Evolutionary conservation across 1,140 invertebrate species (phyloP).

Genomic region (Brachystomella parvula): DNA sequence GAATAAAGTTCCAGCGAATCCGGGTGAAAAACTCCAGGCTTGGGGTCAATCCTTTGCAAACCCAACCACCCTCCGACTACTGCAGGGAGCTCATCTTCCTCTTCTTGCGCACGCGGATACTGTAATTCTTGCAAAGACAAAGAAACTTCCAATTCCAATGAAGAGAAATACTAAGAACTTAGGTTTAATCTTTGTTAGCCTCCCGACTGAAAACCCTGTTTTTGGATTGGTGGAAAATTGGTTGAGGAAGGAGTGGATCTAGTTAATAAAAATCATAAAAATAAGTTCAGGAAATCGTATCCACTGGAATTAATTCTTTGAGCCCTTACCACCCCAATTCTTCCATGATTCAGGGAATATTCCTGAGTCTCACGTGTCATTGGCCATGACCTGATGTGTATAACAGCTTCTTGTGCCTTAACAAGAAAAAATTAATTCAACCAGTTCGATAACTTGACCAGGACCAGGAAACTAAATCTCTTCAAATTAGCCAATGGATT

Average conservation of each 20-base stretch:
- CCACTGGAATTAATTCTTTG: too few species aligned
- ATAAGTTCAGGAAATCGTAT: neutral
- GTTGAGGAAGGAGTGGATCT: neutral
- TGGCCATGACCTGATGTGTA: slow-evolving; percentile 34
- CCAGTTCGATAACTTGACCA: neutral
- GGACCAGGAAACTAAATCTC: neutral
- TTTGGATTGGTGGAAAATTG: neutral
- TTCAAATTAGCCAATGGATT: neutral
- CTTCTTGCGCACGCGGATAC: too few species aligned
- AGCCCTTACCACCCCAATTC: slow-evolving; percentile 31
- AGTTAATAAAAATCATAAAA: neutral
- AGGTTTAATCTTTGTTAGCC: neutral
- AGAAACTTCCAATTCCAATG: neutral
- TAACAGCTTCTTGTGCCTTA: slow-evolving; percentile 29
- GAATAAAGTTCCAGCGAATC: too few species aligned
- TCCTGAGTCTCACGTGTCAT: slow-evolving; percentile 36
- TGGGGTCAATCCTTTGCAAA: too few species aligned
- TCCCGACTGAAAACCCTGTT: slow-evolving; percentile 1
- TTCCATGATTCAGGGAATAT: slow-evolving; percentile 27
- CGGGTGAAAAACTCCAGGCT: too few species aligned
- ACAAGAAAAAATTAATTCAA: neutral
- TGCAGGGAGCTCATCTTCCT: too few species aligned
- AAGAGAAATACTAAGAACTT: neutral
- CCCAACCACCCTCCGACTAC: too few species aligned
- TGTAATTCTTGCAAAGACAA: neutral